Percentiles rank a stretch among this genome's conserved stretches.
phyloP scores from a whole-genome alignment of 37 sponge, comb jelly and placozoan genomes.

The Theonella swinhoei region DNA sequence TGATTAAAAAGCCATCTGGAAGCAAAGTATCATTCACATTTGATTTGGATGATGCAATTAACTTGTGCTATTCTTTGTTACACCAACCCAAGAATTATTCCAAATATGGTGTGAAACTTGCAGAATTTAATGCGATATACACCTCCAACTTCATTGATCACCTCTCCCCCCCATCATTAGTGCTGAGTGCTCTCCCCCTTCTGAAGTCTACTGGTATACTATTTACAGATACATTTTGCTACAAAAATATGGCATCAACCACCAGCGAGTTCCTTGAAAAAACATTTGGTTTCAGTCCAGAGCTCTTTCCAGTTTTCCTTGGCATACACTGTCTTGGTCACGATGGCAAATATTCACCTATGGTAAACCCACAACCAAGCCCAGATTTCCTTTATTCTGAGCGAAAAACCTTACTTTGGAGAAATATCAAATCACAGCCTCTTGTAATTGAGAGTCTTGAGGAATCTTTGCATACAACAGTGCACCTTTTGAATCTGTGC shows the following conservation, averaged over 20 bases:
- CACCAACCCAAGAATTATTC: no score
- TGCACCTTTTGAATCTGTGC: no score
- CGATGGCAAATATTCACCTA: slow-evolving; percentile 17
- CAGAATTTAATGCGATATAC: slow-evolving; percentile 40
- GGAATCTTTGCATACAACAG: neutral
- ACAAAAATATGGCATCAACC: neutral
- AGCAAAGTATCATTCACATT: slow-evolving; percentile 25
- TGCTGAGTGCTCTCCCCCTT: slow-evolving; percentile 32
- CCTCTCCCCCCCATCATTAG: slow-evolving; percentile 28
- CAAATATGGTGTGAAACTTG: neutral
- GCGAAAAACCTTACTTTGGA: neutral
- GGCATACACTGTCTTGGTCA: slow-evolving; percentile 52
- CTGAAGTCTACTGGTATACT: slow-evolving; percentile 24
- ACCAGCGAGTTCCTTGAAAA: slow-evolving; percentile 9
- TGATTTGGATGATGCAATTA: slow-evolving; percentile 20
- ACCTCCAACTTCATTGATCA: slow-evolving; percentile 58
- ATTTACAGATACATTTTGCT: slow-evolving; percentile 22
- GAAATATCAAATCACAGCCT: neutral
- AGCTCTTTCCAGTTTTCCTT: slow-evolving; percentile 36
- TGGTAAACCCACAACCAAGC: neutral
- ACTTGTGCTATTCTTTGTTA: slow-evolving; percentile 15
- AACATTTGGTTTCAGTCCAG: slow-evolving; percentile 22
- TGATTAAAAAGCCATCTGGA: neutral
- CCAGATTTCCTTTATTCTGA: neutral
- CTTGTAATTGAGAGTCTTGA: neutral